Conservation (phyloP, 64 coral and sea anemone species). For the Pocillopora verrucosa region DNA sequence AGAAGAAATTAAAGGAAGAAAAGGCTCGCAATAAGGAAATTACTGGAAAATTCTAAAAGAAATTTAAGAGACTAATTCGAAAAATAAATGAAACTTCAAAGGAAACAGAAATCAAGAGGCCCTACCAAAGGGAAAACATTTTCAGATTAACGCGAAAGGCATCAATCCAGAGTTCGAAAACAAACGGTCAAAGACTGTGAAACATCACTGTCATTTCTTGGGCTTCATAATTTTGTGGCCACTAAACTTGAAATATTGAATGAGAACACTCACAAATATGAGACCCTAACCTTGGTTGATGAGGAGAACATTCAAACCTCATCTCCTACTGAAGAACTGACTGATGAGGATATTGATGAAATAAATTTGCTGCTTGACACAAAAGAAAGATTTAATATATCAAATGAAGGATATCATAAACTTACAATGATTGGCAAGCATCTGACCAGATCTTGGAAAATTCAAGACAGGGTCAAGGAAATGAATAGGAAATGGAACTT, state of each 20-base stretch:
- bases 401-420: conserved; percentile 43
- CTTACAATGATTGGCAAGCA: conserved; percentile 40
- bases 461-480: conserved; percentile 7
- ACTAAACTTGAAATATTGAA: conserved; percentile 43
- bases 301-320: not conserved
- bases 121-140: not conserved
- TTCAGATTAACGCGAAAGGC: not conserved
- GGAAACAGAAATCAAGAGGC: no score
- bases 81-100: no score
- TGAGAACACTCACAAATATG: not conserved
- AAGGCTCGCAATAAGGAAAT: no score
- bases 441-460: conserved; percentile 28
- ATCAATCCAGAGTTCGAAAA: conserved; percentile 4
- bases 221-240: conserved; percentile 35
- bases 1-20: no score
- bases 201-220: conserved; percentile 15
- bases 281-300: conserved; percentile 22
- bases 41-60: no score
- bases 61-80: no score
- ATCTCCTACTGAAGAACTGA: not conserved
- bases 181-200: conserved; percentile 10
- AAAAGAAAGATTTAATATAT: conserved; percentile 53
- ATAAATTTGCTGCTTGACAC: conserved; percentile 40
- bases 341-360: conserved; percentile 19
- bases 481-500: conserved; percentile 48